These are phyloP conservation scores for Lithodes maja DNA, from an alignment of 2,888 invertebrate genomes.

Conservation along the genomic window DNA sequence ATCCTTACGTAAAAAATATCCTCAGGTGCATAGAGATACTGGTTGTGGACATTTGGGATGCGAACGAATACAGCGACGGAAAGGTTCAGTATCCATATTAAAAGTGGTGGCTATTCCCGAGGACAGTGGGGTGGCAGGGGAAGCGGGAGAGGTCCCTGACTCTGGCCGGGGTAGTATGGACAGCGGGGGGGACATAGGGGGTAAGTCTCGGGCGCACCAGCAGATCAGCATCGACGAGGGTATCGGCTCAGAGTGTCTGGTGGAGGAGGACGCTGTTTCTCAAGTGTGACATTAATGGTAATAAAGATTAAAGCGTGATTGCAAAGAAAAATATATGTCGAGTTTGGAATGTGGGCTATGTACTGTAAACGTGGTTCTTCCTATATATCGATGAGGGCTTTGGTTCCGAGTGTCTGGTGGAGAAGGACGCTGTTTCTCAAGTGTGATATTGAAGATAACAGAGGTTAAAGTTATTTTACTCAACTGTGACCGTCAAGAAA, in stretches of 20 bases:
- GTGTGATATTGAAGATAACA: background rate
- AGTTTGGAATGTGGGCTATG: no score
- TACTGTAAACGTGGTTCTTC: no score
- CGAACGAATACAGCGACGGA: constrained; percentile 40
- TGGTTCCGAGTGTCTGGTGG: constrained; percentile 44
- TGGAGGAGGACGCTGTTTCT: constrained; percentile 32
- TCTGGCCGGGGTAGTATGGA: constrained; percentile 53
- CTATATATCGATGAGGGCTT: constrained; percentile 49
- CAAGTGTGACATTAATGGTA: background rate
- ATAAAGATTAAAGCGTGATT: no score
- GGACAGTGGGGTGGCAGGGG: constrained; percentile 40
- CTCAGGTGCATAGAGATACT: constrained; percentile 33
- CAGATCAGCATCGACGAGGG: constrained; percentile 61
- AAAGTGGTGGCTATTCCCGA: constrained; percentile 55
- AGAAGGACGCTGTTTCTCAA: constrained; percentile 29
- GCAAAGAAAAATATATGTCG: no score
- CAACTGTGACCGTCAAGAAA: no score
- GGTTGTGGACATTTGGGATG: background rate
- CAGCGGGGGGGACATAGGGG: constrained; percentile 29
- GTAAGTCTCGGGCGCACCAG: constrained; percentile 37
- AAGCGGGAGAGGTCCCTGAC: constrained; percentile 42
- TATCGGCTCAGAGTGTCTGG: constrained; percentile 44
- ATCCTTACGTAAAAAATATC: constrained; percentile 30
- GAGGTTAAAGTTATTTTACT: no score
- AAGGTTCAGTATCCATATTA: constrained; percentile 29